Conservation (phyloP, 2,888 invertebrate genomes). For the Epistrophe grossulariae region DNA sequence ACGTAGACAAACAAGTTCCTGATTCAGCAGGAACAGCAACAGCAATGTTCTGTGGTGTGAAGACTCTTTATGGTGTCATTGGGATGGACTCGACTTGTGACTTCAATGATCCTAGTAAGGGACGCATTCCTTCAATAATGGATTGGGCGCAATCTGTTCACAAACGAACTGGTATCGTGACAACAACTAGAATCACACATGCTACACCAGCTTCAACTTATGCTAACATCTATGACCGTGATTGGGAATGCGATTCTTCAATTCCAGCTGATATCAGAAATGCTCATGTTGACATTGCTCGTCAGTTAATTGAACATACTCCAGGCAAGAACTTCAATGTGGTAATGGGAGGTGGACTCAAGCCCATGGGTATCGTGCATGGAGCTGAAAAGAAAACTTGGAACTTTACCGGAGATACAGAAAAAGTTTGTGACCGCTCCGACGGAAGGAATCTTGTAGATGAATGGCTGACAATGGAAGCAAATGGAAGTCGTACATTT, state of each 20-base stretch:
- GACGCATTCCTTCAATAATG: constrained; percentile 84
- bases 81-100: constrained; percentile 84
- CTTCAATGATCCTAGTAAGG: constrained; percentile 81
- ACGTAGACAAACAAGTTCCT: constrained; percentile 88
- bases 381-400: constrained; percentile 75
- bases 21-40: constrained; percentile 90
- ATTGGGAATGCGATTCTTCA: constrained; percentile 86
- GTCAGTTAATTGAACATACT: constrained; percentile 86
- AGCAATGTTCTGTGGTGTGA: constrained; percentile 87
- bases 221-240: constrained; percentile 85
- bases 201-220: constrained; percentile 87
- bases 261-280: constrained; percentile 79
- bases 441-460: constrained; percentile 86
- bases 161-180: constrained; percentile 87
- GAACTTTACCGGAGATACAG: constrained; percentile 80
- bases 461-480: constrained; percentile 85
- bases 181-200: constrained; percentile 88
- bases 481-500: constrained; percentile 81
- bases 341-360: constrained; percentile 87
- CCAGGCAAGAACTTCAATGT: constrained; percentile 87
- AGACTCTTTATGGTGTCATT: constrained; percentile 86
- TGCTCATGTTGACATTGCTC: constrained; percentile 85
- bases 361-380: constrained; percentile 81
- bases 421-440: constrained; percentile 83
- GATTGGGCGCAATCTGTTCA: constrained; percentile 86